A percentile compares a stretch with the other conserved stretches of the same genome.
Evolutionary conservation across 2,113 vertebrate genomes (phyloP).

Genomic region (Peromyscus maniculatus): DNA sequence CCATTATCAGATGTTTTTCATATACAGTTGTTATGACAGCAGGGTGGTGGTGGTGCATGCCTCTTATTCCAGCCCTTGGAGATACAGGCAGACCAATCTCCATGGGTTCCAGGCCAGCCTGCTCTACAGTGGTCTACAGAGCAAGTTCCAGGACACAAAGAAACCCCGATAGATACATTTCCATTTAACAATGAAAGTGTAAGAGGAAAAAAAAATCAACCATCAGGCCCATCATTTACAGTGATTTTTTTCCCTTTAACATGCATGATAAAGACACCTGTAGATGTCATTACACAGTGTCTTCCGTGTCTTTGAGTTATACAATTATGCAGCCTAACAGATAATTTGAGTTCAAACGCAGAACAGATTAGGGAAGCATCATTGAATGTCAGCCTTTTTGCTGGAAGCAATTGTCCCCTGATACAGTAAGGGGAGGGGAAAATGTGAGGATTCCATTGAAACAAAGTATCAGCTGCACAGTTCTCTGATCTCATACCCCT

Average conservation of each 20-base stretch:
- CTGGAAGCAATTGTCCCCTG: conserved; percentile 54
- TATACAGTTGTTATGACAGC: neutral
- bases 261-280: neutral
- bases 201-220: neutral
- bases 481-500: conserved; percentile 61
- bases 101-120: neutral
- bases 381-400: conserved; percentile 24
- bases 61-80: neutral
- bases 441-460: conserved; percentile 67
- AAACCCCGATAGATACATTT: conserved; percentile 7
- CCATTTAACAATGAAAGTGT: conserved; percentile 43
- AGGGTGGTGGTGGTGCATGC: neutral
- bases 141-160: neutral
- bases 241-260: conserved; percentile 56
- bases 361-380: conserved; percentile 18
- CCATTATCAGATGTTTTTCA: neutral
- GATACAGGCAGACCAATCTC: neutral
- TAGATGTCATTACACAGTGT: neutral
- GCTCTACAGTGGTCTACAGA: neutral
- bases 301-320: conserved; percentile 39
- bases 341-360: conserved; percentile 52
- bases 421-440: conserved; percentile 1
- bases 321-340: neutral
- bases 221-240: neutral
- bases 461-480: conserved; percentile 25